Percentiles rank a stretch among this genome's conserved stretches.
These are phyloP conservation scores for Stramonita haemastoma DNA, from an alignment of 2,888 invertebrate genomes.

Conservation along the genomic window DNA sequence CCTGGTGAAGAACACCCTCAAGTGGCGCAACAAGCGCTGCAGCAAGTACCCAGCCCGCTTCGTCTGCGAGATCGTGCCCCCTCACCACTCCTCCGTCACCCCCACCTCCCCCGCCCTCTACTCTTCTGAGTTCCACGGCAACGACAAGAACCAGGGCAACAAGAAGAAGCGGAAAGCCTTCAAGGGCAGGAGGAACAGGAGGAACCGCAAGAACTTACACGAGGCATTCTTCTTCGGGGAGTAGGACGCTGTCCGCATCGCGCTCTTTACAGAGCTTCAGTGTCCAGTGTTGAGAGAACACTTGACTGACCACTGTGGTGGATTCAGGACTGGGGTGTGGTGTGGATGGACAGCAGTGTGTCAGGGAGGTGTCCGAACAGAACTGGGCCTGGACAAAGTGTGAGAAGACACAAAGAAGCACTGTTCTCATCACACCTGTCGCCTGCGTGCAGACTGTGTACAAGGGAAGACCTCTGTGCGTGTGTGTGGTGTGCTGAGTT, in stretches of 20 bases:
- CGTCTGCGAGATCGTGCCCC: slow-evolving; percentile 63
- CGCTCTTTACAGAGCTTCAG: background rate
- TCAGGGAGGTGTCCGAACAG: no score
- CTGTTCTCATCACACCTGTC: no score
- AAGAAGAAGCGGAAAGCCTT: slow-evolving; percentile 11
- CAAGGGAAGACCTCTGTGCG: no score
- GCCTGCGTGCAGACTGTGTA: no score
- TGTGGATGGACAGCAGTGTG: no score
- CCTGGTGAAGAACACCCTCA: slow-evolving; percentile 66
- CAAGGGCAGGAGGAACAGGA: background rate
- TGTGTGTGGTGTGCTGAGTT: no score
- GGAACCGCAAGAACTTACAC: slow-evolving; percentile 26
- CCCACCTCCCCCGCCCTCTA: slow-evolving; percentile 24
- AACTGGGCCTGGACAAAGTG: no score
- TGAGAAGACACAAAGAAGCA: no score
- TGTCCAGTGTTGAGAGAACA: background rate
- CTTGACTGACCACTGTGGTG: background rate
- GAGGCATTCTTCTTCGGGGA: slow-evolving; percentile 38
- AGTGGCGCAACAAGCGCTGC: slow-evolving; percentile 74
- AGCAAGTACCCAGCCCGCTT: slow-evolving; percentile 68
- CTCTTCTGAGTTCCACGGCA: background rate
- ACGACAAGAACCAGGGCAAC: slow-evolving; percentile 11
- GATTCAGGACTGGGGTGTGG: no score
- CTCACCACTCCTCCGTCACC: slow-evolving; percentile 10
- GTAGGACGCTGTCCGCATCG: background rate